phyloP scores from a whole-genome alignment of 2,797 vertebrate genomes.

The Cichlasoma orientale region DNA sequence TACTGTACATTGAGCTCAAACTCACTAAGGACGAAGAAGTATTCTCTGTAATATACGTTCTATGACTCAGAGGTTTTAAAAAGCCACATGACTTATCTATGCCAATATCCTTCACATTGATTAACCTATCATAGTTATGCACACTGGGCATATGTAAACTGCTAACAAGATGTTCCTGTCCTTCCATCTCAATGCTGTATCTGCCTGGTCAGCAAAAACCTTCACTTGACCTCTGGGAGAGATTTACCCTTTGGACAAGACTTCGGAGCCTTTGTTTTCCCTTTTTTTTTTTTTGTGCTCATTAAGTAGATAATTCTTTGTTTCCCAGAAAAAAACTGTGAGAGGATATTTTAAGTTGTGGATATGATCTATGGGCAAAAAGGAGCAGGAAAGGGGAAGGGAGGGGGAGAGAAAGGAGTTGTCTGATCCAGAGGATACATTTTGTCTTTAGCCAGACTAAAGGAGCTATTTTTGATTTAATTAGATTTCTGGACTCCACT shows the following conservation, averaged over 20 bases:
- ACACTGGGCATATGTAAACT: slow-evolving; percentile 13
- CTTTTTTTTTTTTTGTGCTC: neutral
- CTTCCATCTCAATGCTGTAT: slow-evolving; percentile 7
- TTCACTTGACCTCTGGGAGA: slow-evolving; percentile 50
- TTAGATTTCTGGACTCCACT: slow-evolving; percentile 71
- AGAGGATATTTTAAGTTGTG: slow-evolving; percentile 28
- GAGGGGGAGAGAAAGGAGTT: slow-evolving; percentile 18
- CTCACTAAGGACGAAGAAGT: neutral
- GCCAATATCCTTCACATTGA: neutral
- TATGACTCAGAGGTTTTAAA: neutral
- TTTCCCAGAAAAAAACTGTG: neutral
- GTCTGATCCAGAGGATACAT: slow-evolving; percentile 56
- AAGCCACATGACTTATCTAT: neutral
- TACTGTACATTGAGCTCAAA: neutral
- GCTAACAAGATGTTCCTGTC: slow-evolving; percentile 28
- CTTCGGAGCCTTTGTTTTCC: slow-evolving; percentile 12
- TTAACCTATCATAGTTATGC: slow-evolving; percentile 8
- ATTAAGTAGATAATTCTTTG: slow-evolving; percentile 10
- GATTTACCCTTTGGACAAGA: slow-evolving; percentile 11
- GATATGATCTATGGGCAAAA: slow-evolving; percentile 29
- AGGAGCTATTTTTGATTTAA: slow-evolving; percentile 72
- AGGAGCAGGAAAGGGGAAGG: neutral
- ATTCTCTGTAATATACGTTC: neutral
- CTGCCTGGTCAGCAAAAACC: slow-evolving; percentile 37
- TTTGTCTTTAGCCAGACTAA: slow-evolving; percentile 64